Conservation (phyloP, 35 echinoderm and acorn worm genomes). For the Holothuria glaberrima region DNA sequence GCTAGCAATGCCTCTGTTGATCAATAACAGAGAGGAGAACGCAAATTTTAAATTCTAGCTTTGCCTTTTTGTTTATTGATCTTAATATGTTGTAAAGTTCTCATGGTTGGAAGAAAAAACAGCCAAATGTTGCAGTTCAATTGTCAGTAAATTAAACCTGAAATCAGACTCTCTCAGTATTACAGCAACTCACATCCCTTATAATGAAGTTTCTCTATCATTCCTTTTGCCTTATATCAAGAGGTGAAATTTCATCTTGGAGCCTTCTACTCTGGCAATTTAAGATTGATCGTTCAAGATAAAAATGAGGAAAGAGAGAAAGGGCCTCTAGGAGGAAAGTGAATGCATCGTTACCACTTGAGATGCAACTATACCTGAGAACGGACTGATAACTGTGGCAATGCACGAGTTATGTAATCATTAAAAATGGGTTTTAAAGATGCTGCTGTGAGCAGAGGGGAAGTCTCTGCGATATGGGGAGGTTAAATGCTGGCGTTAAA, state of each 20-base stretch:
- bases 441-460: too few relatives aligned
- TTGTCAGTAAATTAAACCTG: conserved; percentile 33
- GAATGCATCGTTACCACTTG: conserved; percentile 21
- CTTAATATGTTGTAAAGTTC: conserved; percentile 19
- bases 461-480: too few relatives aligned
- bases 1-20: background rate
- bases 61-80: conserved; percentile 31
- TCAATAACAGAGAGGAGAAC: conserved; percentile 4
- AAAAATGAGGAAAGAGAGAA: background rate
- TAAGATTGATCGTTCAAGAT: conserved; percentile 29
- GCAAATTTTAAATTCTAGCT: conserved; percentile 4
- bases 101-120: conserved; percentile 18
- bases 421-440: too few relatives aligned
- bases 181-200: background rate
- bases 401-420: too few relatives aligned
- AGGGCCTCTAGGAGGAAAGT: conserved; percentile 21
- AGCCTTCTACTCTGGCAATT: background rate
- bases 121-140: conserved; percentile 27
- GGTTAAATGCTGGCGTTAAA: too few relatives aligned
- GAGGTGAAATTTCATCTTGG: conserved; percentile 43
- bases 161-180: conserved; percentile 41
- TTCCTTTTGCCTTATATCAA: background rate
- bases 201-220: background rate
- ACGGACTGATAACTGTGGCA: too few relatives aligned
- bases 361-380: background rate